A percentile compares a stretch with the other conserved stretches of the same genome.
phyloP scores from a whole-genome alignment of 1,140 invertebrate genomes.

The Pachypsylla venusta region DNA sequence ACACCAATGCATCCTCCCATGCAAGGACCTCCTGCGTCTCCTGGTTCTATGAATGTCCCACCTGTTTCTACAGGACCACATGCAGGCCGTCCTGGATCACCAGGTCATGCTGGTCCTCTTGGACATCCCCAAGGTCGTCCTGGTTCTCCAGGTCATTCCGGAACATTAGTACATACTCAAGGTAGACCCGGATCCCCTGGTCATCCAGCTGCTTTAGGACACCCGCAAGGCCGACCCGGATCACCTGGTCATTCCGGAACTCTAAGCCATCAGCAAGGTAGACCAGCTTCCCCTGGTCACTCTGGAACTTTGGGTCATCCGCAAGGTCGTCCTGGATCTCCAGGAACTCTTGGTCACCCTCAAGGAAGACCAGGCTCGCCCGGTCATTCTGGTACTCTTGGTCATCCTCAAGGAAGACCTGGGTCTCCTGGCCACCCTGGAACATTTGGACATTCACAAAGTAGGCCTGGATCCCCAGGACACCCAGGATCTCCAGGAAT shows the following conservation, averaged over 20 bases:
- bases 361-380: background rate
- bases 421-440: background rate
- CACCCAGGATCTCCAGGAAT: background rate
- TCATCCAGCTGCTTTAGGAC: background rate
- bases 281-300: background rate
- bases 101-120: background rate
- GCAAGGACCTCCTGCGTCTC: background rate
- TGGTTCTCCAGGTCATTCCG: background rate
- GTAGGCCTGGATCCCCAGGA: background rate
- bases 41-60: constrained; percentile 19
- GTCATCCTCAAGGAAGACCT: background rate
- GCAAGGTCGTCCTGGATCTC: background rate
- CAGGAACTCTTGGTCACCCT: background rate
- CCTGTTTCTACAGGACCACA: constrained; percentile 24
- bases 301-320: background rate
- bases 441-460: background rate
- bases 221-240: background rate
- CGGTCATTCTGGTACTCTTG: background rate
- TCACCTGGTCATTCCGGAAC: background rate
- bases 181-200: background rate
- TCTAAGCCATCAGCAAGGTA: background rate
- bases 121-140: background rate
- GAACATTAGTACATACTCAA: background rate
- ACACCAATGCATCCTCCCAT: background rate
- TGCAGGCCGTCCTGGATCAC: background rate